A percentile compares a stretch with the other conserved stretches of the same genome.
Evolutionary conservation across 2,113 vertebrate genomes (phyloP).

Genomic region (Trachemys scripta): DNA sequence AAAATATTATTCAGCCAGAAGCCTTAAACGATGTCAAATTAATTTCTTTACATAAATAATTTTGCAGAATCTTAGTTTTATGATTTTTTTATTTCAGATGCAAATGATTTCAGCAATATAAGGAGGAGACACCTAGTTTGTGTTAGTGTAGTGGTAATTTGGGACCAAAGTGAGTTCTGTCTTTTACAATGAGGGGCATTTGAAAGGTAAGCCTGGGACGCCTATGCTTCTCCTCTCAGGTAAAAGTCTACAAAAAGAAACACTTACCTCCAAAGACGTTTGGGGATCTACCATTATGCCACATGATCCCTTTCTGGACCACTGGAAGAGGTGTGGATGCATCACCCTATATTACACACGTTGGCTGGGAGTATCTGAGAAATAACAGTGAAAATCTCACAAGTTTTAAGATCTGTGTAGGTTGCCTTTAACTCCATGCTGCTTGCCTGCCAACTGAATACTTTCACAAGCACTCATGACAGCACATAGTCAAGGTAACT

Average conservation of each 20-base stretch:
- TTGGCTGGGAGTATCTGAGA: not conserved
- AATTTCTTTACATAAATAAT: no score
- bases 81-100: no score
- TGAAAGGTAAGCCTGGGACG: not conserved
- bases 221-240: not conserved
- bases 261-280: not conserved
- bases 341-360: not conserved
- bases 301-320: not conserved
- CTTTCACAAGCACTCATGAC: not conserved
- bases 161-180: not conserved
- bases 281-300: not conserved
- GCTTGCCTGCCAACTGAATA: no score
- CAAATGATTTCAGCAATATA: no score
- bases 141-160: no score
- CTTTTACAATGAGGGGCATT: fast-evolving
- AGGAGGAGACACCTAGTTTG: no score
- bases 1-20: no score
- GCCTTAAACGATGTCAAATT: no score
- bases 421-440: not conserved
- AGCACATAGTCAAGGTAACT: not conserved
- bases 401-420: not conserved
- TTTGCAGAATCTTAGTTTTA: no score
- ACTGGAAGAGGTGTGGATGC: not conserved
- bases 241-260: not conserved
- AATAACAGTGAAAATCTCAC: not conserved